These are phyloP conservation scores for Volucella zonaria DNA, from an alignment of 2,888 invertebrate genomes.

Conservation along the genomic window DNA sequence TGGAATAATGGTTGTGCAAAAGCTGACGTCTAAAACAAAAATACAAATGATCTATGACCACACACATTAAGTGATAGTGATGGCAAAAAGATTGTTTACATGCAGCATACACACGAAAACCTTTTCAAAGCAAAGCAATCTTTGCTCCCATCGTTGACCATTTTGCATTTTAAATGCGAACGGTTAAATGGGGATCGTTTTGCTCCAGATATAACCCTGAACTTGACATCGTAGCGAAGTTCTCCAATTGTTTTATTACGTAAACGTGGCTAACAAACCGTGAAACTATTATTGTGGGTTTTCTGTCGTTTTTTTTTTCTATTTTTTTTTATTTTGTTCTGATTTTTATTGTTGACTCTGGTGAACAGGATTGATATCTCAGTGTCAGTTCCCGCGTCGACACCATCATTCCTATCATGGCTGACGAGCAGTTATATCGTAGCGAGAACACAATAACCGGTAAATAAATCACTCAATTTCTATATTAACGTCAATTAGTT, in stretches of 20 bases:
- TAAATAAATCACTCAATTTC: constrained; percentile 70
- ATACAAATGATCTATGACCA: constrained; percentile 60
- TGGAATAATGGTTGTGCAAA: constrained; percentile 35
- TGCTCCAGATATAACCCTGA: constrained; percentile 71
- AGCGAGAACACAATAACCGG: constrained; percentile 31
- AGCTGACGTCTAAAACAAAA: constrained; percentile 6
- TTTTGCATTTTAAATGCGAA: constrained; percentile 33
- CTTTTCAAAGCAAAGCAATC: background rate
- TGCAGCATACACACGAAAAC: background rate
- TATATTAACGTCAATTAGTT: constrained; percentile 69
- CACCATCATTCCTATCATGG: background rate
- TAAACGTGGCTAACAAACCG: constrained; percentile 66
- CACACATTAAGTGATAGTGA: constrained; percentile 1
- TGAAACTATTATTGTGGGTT: constrained; percentile 41
- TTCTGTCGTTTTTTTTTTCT: constrained; percentile 9
- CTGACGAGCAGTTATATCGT: background rate
- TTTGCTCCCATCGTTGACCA: background rate
- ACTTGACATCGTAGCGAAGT: constrained; percentile 59
- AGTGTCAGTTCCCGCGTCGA: constrained; percentile 22
- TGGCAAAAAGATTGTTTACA: background rate
- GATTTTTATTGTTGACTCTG: constrained; percentile 38
- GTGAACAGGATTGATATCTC: constrained; percentile 31
- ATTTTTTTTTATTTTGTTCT: constrained; percentile 1
- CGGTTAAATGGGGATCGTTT: constrained; percentile 40
- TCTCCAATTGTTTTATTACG: constrained; percentile 60